These are phyloP conservation scores for Podargus strigoides DNA, from an alignment of 2,797 vertebrate genomes.

Conservation along the genomic window DNA sequence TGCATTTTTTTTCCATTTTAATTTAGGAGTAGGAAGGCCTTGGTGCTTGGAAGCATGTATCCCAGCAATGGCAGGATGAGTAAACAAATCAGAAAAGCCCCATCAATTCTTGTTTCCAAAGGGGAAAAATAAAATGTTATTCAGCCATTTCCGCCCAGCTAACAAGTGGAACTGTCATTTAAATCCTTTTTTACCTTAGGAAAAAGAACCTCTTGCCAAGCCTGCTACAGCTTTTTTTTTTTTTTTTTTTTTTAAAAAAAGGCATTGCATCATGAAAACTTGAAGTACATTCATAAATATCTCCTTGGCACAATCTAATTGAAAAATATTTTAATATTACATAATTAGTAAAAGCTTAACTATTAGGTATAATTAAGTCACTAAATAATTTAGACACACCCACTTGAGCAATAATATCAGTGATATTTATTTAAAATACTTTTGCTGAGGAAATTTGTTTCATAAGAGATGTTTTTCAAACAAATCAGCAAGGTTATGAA, in stretches of 20 bases:
- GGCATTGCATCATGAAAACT: neutral
- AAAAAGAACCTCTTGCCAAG: neutral
- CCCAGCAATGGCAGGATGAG: neutral
- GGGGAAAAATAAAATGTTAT: neutral
- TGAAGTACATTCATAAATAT: slow-evolving; percentile 3
- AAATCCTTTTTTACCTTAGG: neutral
- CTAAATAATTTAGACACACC: slow-evolving; percentile 60
- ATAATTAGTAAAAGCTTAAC: neutral
- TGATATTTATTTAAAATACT: slow-evolving; percentile 80
- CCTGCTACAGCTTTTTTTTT: neutral
- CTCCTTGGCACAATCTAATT: neutral
- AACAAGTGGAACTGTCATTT: neutral
- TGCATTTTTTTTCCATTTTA: neutral
- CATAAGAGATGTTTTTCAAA: slow-evolving; percentile 46
- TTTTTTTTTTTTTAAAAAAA: neutral
- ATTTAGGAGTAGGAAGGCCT: neutral
- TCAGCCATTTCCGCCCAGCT: neutral
- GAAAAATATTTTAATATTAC: slow-evolving; percentile 37
- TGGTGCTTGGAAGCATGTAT: neutral
- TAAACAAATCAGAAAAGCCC: neutral
- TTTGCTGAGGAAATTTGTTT: slow-evolving; percentile 68
- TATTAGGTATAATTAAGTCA: neutral
- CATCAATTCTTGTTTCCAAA: neutral
- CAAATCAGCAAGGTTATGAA: slow-evolving; percentile 69
- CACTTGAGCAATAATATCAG: slow-evolving; percentile 66